Percentiles rank a stretch among this genome's conserved stretches.
Evolutionary conservation across 2,888 invertebrate species (phyloP).

Genomic region (Drosophila sordidapex): DNA sequence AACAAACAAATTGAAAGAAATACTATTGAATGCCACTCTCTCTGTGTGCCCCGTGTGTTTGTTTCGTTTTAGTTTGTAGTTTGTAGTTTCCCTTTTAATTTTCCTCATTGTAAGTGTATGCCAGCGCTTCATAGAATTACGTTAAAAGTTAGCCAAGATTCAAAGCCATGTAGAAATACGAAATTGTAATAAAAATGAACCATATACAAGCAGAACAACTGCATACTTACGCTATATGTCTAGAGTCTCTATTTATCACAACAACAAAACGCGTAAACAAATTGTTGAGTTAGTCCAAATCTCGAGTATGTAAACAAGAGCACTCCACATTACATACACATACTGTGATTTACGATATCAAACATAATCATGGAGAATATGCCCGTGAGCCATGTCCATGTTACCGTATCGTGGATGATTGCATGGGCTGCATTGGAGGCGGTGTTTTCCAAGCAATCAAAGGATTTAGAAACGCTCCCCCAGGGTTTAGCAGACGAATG

Average conservation of each 20-base stretch:
- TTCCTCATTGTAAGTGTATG: constrained; percentile 28
- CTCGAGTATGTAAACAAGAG: constrained; percentile 37
- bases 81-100: constrained; percentile 16
- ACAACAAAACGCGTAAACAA: constrained; percentile 1
- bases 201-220: constrained; percentile 2
- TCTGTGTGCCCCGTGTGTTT: constrained; percentile 48
- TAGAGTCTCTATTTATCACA: not conserved
- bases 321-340: not conserved
- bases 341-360: constrained; percentile 12
- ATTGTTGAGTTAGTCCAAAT: constrained; percentile 24
- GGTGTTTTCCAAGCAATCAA: constrained; percentile 98
- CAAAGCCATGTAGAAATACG: constrained; percentile 53
- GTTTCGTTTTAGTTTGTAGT: constrained; percentile 60
- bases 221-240: constrained; percentile 3
- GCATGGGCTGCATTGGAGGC: constrained; percentile 99
- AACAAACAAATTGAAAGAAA: constrained; percentile 36
- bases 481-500: constrained; percentile 89
- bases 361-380: constrained; percentile 93
- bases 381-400: constrained; percentile 98
- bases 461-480: constrained; percentile 98
- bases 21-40: constrained; percentile 24
- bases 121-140: constrained; percentile 38
- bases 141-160: constrained; percentile 44
- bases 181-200: constrained; percentile 59
- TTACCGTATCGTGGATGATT: constrained; percentile 98